Evolutionary conservation across 2,888 invertebrate genomes (phyloP), one percentile per base, ranked within the genome.

Genomic region (Cerastis leucographa): DNA sequence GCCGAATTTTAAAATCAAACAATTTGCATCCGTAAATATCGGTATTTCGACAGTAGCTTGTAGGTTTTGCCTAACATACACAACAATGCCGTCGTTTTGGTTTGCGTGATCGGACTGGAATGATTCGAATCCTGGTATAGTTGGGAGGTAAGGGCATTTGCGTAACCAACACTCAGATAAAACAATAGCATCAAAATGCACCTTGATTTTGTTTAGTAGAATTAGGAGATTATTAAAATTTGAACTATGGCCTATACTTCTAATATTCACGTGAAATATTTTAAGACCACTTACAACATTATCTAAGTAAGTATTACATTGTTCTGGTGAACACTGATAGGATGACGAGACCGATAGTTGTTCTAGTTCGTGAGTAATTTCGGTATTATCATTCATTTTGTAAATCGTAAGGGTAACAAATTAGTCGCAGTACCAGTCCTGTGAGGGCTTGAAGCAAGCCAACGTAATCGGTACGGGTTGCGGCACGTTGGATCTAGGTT

Each of bases 271-370:
- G 29, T 59, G 59, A 59, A 59, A 59, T 29, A 59, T 59, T 19
- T 61, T 61, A 4, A 61, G 61, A 35, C 61, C 19, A 8, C 19
- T 19, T 9, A 29, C 29, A 35, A 61, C 61, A 12, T 42, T 42
- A 42, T 42, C 9, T 42, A 42, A 42, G 11, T 42, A 42, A 42
- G 42, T 44, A 44, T 22, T 35, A 9, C 62, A 62, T 35, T 61
- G 59, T 19, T 61, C 59, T 61, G 59, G 29, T 8, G 29, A 61
- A 61, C 59, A 61, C 59, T 61, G 29, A 61, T 61, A 61, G 29
- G 29, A 19, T 61, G 19, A 19, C 29, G 29, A 61, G 59, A 17
- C 9, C 19, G 29, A 19, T 61, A 29, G 9, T 29, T 61, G 59
- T 61, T 61, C 59, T 8, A 59, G 29, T 59, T 59, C 59, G 29